Evolutionary conservation across 2,113 vertebrate species (phyloP).

Genomic region (Cochlearius cochlearius): DNA sequence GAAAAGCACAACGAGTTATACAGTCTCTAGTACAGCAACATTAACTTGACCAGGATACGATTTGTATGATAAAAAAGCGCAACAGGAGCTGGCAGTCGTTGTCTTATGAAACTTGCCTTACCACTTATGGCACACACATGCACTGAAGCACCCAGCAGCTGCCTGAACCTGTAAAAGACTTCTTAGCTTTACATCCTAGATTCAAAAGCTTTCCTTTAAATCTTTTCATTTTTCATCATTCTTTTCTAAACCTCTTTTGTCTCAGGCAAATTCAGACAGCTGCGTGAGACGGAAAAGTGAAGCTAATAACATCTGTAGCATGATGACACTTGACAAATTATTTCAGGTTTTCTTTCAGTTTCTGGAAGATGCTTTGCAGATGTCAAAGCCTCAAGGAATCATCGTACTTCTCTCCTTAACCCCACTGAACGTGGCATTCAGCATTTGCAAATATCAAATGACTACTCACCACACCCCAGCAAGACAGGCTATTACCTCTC

Average conservation of each 20-base stretch:
- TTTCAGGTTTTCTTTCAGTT: background rate
- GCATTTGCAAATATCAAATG: background rate
- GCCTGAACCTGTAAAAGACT: background rate
- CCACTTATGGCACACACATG: background rate
- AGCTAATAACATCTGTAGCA: background rate
- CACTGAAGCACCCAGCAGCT: background rate
- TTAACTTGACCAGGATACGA: background rate
- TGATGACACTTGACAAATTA: background rate
- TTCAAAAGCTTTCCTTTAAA: background rate
- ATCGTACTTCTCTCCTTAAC: constrained; percentile 1
- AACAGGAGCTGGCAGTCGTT: background rate
- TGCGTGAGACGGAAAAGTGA: background rate
- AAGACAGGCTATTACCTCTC: background rate
- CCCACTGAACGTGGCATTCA: background rate
- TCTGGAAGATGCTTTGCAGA: constrained; percentile 26
- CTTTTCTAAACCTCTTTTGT: background rate
- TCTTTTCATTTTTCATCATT: background rate
- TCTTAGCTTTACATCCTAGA: background rate
- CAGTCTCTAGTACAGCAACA: background rate
- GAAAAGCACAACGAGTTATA: background rate
- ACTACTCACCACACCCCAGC: background rate
- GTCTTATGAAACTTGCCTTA: background rate
- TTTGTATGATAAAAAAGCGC: background rate
- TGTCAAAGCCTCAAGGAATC: constrained; percentile 27
- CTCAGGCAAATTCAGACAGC: background rate